Percentiles rank a stretch among this genome's conserved stretches.
phyloP scores from a whole-genome alignment of 2,888 invertebrate genomes.

The Cheilosia scutellata region DNA sequence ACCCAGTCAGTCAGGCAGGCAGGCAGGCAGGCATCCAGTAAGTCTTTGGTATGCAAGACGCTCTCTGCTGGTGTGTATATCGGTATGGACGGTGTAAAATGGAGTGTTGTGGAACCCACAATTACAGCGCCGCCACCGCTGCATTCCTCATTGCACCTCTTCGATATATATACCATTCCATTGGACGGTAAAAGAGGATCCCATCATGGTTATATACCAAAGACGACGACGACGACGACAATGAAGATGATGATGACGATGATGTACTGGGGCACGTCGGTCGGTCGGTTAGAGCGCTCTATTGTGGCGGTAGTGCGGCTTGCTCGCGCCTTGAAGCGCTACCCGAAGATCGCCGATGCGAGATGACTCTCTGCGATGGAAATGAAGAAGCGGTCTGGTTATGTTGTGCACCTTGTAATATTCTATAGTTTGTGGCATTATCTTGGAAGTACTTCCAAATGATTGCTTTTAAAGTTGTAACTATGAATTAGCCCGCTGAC shows the following conservation, averaged over 20 bases:
- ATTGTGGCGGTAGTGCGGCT: slow-evolving; percentile 17
- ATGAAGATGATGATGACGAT: slow-evolving; percentile 50
- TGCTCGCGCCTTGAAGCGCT: slow-evolving; percentile 72
- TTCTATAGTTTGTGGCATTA: slow-evolving; percentile 76
- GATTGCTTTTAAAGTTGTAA: slow-evolving; percentile 76
- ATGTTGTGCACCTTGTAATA: slow-evolving; percentile 75
- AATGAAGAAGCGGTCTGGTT: slow-evolving; percentile 75
- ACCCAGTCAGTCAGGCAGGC: slow-evolving; percentile 29
- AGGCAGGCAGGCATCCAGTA: slow-evolving; percentile 5
- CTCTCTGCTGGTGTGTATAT: slow-evolving; percentile 27
- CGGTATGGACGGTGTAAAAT: slow-evolving; percentile 71
- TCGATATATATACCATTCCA: slow-evolving; percentile 46
- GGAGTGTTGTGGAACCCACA: slow-evolving; percentile 76
- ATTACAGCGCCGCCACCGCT: slow-evolving; percentile 73
- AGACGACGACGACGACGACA: slow-evolving; percentile 3
- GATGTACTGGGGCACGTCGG: slow-evolving; percentile 62
- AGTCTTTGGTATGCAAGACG: slow-evolving; percentile 41
- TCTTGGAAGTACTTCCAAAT: slow-evolving; percentile 75
- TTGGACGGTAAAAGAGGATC: slow-evolving; percentile 31
- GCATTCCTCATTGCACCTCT: slow-evolving; percentile 74
- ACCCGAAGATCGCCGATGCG: slow-evolving; percentile 67
- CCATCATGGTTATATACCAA: slow-evolving; percentile 29
- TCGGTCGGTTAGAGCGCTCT: slow-evolving; percentile 35
- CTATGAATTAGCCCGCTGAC: slow-evolving; percentile 75
- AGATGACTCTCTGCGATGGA: slow-evolving; percentile 59